A percentile compares a stretch with the other conserved stretches of the same genome.
Evolutionary conservation across 2,113 vertebrate species (phyloP).

Genomic region (Grammomys dolichurus): DNA sequence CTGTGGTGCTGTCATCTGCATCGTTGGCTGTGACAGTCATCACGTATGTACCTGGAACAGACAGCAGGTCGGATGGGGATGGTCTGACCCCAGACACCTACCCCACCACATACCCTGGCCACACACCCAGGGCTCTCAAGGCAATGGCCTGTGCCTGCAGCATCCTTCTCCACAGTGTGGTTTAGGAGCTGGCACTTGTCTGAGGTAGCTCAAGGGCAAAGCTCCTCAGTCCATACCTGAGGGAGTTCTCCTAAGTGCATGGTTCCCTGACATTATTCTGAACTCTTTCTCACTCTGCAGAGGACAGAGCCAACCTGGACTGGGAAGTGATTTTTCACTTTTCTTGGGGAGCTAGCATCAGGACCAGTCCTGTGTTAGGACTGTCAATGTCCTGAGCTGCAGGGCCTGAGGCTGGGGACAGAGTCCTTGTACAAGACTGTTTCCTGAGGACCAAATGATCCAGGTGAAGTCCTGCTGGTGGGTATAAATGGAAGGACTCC

Average conservation of each 20-base stretch:
- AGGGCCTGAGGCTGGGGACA: not conserved
- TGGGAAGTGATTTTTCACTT: no score
- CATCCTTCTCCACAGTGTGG: not conserved
- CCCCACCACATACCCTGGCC: fast-evolving
- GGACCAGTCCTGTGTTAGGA: not conserved
- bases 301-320: not conserved
- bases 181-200: fast-evolving
- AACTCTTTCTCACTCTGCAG: not conserved
- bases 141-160: not conserved
- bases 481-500: not conserved
- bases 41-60: constrained; percentile 92
- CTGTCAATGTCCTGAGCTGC: not conserved
- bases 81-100: fast-evolving
- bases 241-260: not conserved
- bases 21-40: constrained; percentile 97
- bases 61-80: not conserved
- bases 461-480: no score
- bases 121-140: not conserved
- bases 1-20: constrained; percentile 94
- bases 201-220: no score
- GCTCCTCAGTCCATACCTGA: fast-evolving
- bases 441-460: not conserved
- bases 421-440: not conserved
- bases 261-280: not conserved
- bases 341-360: not conserved